Percentiles rank a stretch among this genome's conserved stretches.
Evolutionary conservation across 30 jellyfish, hydroid and myxozoan genomes (phyloP).

Genomic region (Aurelia coerulea): DNA sequence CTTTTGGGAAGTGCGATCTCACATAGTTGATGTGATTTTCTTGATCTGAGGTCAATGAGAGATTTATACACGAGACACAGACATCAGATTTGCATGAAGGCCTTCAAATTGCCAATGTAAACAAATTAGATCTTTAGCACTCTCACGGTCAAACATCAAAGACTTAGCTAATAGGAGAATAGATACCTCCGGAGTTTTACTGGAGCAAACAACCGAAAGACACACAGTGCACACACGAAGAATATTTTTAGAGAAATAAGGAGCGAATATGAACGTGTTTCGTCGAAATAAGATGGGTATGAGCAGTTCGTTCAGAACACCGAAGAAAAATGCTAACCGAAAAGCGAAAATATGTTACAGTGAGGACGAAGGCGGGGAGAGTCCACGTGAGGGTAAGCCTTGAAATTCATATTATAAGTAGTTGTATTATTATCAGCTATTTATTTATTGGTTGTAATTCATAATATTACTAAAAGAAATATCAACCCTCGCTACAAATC

Average conservation of each 20-base stretch:
- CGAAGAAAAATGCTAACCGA: slow-evolving; percentile 52
- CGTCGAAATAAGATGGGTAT: slow-evolving; percentile 37
- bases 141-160: slow-evolving; percentile 13
- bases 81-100: slow-evolving; percentile 69
- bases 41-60: slow-evolving; percentile 58
- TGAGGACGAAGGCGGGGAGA: slow-evolving; percentile 50
- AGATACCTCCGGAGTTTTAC: too few relatives aligned
- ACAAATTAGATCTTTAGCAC: slow-evolving; percentile 26
- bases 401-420: too few relatives aligned
- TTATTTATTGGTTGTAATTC: too few relatives aligned
- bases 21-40: slow-evolving; percentile 46
- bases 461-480: too few relatives aligned
- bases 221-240: too few relatives aligned
- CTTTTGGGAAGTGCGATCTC: slow-evolving; percentile 71
- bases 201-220: too few relatives aligned
- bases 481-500: too few relatives aligned
- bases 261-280: slow-evolving; percentile 31
- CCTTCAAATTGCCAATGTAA: slow-evolving; percentile 71
- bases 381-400: slow-evolving; percentile 46
- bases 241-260: too few relatives aligned
- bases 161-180: neutral
- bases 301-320: slow-evolving; percentile 58
- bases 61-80: slow-evolving; percentile 57
- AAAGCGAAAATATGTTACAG: slow-evolving; percentile 34
- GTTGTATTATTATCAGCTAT: too few relatives aligned